A percentile compares a stretch with the other conserved stretches of the same genome.
phyloP scores from a whole-genome alignment of 2,888 invertebrate species.

The Chaitophorus viminalis region DNA sequence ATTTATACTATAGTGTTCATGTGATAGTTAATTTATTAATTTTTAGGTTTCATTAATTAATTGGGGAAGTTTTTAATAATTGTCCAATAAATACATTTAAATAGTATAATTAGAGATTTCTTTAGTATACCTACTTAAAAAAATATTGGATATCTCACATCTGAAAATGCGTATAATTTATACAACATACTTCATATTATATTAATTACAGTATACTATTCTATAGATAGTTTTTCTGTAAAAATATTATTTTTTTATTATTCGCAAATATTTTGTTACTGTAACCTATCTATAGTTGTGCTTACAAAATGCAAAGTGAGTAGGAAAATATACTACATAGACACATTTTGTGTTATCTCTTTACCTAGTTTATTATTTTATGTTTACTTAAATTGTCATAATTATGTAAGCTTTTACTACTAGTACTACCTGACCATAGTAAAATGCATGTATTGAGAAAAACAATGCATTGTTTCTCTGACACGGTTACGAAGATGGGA shows the following conservation, averaged over 20 bases:
- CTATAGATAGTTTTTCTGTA: background rate
- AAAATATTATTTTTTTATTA: background rate
- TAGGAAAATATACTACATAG: background rate
- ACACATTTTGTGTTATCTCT: slow-evolving; percentile 1
- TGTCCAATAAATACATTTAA: too few species aligned
- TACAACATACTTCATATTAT: too few species aligned
- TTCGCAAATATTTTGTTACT: background rate
- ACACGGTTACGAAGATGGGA: background rate
- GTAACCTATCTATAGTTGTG: background rate
- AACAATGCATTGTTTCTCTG: background rate
- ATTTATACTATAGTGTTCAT: too few species aligned
- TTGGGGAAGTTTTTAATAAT: too few species aligned
- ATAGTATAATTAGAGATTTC: too few species aligned
- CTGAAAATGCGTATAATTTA: too few species aligned
- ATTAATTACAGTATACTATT: too few species aligned
- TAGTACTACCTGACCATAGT: background rate
- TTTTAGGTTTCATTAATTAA: too few species aligned
- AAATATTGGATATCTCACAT: too few species aligned
- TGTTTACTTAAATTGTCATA: slow-evolving; percentile 26
- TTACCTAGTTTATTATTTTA: background rate
- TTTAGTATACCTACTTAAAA: too few species aligned
- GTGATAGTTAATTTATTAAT: too few species aligned
- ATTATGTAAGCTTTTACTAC: background rate
- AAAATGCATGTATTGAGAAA: too few species aligned
- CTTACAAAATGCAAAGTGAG: background rate